A percentile compares a stretch with the other conserved stretches of the same genome.
phyloP scores from a whole-genome alignment of 2,113 vertebrate species.

The Eptesicus fuscus region DNA sequence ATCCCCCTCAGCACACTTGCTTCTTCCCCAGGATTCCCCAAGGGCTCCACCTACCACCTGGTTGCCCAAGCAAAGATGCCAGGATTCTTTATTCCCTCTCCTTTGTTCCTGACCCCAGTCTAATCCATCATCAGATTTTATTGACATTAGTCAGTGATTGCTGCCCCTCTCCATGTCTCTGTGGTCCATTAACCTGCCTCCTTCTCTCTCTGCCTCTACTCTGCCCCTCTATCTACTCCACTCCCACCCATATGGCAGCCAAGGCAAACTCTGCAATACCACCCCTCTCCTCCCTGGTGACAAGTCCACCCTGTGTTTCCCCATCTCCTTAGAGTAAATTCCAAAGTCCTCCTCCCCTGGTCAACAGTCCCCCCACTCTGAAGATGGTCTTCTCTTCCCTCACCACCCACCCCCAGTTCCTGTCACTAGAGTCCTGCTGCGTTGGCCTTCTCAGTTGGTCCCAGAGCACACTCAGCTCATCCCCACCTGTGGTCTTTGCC shows the following conservation, averaged over 20 bases:
- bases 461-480: background rate
- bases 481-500: background rate
- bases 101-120: background rate
- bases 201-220: background rate
- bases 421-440: background rate
- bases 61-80: background rate
- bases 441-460: background rate
- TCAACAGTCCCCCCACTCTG: background rate
- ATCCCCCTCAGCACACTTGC: no score
- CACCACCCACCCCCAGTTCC: background rate
- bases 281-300: background rate
- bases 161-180: background rate
- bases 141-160: background rate
- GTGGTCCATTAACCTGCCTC: background rate
- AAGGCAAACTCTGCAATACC: background rate
- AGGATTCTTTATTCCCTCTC: background rate
- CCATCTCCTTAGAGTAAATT: background rate
- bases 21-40: background rate
- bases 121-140: background rate
- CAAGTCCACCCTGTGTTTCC: background rate
- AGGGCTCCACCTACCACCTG: background rate
- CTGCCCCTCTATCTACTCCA: background rate
- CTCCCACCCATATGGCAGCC: background rate
- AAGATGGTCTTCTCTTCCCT: background rate
- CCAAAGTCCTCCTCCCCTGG: background rate